Conservation (phyloP, 2,888 invertebrate genomes). For the Leuctra nigra region DNA sequence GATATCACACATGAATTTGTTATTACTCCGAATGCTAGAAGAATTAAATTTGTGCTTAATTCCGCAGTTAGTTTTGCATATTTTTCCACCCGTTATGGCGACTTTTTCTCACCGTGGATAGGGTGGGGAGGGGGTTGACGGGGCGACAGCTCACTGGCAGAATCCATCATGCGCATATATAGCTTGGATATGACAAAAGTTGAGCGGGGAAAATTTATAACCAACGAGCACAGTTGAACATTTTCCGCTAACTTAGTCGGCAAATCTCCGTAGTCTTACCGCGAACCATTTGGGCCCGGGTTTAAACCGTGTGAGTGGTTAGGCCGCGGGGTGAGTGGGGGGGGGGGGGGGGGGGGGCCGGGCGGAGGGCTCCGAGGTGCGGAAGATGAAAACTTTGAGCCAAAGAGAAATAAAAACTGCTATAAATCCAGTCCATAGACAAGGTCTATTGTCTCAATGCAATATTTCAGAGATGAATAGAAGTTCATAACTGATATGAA, state of each 20-base stretch:
- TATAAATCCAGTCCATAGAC: conserved; percentile 19
- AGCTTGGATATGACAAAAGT: conserved; percentile 12
- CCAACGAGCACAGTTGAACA: neutral
- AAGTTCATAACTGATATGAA: conserved; percentile 13
- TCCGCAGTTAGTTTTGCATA: too few species aligned
- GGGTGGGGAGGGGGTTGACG: too few species aligned
- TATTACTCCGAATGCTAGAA: too few species aligned
- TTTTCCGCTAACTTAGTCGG: conserved; percentile 3
- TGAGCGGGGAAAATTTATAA: conserved; percentile 2
- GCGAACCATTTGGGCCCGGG: neutral
- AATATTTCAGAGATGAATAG: conserved; percentile 13
- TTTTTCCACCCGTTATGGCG: too few species aligned
- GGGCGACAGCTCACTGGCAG: too few species aligned
- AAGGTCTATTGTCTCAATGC: conserved; percentile 14
- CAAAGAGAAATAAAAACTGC: conserved; percentile 12
- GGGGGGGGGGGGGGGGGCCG: neutral
- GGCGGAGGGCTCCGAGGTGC: neutral
- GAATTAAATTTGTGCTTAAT: too few species aligned
- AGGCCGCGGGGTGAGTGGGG: too few species aligned
- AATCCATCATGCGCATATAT: conserved; percentile 6
- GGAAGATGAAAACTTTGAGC: conserved; percentile 3
- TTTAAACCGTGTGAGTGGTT: too few species aligned
- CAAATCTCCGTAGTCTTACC: neutral
- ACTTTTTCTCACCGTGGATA: too few species aligned
- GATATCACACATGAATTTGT: too few species aligned